These are phyloP conservation scores for Seriola quinqueradiata DNA, from an alignment of 2,113 vertebrate species.

Conservation along the genomic window DNA sequence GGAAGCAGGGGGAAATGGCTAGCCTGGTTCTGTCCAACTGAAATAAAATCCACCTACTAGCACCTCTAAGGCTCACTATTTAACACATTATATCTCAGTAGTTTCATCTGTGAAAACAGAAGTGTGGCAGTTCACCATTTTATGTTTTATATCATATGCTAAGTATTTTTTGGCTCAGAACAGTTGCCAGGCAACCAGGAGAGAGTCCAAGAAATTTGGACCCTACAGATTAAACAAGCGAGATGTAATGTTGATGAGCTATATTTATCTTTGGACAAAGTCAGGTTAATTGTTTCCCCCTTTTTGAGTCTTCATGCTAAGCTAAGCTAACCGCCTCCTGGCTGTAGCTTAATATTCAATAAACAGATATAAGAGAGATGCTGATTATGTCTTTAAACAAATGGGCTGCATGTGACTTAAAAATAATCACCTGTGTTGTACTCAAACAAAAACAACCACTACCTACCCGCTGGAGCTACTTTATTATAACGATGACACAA, in stretches of 20 bases:
- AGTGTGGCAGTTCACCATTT: background rate
- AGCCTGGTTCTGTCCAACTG: background rate
- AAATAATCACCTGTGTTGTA: background rate
- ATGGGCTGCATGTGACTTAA: background rate
- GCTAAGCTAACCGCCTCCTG: background rate
- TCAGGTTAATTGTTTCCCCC: background rate
- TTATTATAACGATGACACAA: slow-evolving; percentile 63
- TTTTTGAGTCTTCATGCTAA: background rate
- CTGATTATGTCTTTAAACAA: background rate
- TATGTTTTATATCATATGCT: background rate
- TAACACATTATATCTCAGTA: background rate
- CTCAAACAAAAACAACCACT: background rate
- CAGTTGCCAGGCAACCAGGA: background rate
- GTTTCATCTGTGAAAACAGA: background rate
- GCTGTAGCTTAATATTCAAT: background rate
- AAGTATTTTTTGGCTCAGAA: background rate
- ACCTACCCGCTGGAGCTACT: slow-evolving; percentile 2
- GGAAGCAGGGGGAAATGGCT: background rate
- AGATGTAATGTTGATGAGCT: background rate
- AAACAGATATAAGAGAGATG: background rate
- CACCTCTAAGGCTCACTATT: background rate
- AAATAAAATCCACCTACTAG: background rate
- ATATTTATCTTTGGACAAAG: background rate
- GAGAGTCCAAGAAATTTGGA: background rate
- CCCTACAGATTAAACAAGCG: background rate